Evolutionary conservation across 2,797 vertebrate genomes (phyloP).

Genomic region (Prionace glauca): DNA sequence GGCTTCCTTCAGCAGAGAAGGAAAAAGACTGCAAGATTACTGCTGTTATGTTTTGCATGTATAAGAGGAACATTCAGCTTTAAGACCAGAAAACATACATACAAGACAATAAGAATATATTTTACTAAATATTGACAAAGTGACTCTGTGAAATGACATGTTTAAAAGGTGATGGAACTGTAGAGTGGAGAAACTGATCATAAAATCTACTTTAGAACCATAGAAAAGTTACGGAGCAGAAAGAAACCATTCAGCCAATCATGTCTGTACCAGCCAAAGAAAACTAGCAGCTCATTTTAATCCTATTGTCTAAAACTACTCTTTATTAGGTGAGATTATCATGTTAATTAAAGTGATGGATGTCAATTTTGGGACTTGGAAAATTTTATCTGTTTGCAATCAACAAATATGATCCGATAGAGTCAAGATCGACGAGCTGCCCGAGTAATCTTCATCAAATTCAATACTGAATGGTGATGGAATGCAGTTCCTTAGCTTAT

Average conservation of each 20-base stretch:
- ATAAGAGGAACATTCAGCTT: background rate
- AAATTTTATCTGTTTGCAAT: background rate
- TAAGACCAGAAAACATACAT: background rate
- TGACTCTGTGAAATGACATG: background rate
- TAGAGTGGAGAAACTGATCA: background rate
- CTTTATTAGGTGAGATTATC: background rate
- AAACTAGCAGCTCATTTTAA: no score
- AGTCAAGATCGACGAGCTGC: background rate
- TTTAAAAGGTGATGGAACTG: background rate
- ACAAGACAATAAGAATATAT: background rate
- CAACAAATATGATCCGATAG: background rate
- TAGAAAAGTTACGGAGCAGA: no score
- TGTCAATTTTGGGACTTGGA: background rate
- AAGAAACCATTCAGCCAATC: no score
- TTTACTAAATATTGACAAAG: background rate
- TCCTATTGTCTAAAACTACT: background rate
- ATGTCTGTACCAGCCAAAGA: no score
- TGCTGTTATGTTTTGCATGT: background rate
- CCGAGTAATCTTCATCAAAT: background rate
- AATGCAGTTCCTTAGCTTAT: background rate
- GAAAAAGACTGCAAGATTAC: background rate
- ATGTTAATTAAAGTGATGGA: background rate
- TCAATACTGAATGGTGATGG: background rate
- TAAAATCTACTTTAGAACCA: background rate
- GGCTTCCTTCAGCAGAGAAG: slow-evolving; percentile 52